Conservation (phyloP, 2,797 vertebrate species). For the Amazonetta brasiliensis region DNA sequence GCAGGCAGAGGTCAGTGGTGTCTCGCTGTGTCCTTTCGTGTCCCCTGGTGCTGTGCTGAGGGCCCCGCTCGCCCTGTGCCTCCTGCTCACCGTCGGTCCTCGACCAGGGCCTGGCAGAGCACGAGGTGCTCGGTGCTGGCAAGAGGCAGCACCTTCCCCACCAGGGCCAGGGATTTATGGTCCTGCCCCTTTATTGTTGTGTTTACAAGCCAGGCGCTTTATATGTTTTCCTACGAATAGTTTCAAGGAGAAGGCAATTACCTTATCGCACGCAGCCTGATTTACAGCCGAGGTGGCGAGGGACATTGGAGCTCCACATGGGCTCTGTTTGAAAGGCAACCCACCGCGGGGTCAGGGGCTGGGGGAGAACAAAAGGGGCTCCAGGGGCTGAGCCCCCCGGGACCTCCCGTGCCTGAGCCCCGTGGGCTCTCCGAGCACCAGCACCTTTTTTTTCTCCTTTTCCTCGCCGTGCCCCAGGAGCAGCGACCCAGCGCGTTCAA, state of each 20-base stretch:
- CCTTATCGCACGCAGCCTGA: slow-evolving; percentile 83
- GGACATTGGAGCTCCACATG: slow-evolving; percentile 48
- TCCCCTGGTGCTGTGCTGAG: rapidly evolving
- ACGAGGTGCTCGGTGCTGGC: not conserved
- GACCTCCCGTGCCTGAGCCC: rapidly evolving
- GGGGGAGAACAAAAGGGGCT: slow-evolving; percentile 29
- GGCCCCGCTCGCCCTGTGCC: not conserved
- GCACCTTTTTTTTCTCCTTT: too few relatives aligned
- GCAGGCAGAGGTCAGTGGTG: not conserved
- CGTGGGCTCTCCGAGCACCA: not conserved
- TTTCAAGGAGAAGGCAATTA: slow-evolving; percentile 90
- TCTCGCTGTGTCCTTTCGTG: rapidly evolving
- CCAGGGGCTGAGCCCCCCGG: not conserved
- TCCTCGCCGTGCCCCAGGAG: too few relatives aligned
- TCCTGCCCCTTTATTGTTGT: slow-evolving; percentile 26
- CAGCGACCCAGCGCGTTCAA: not conserved
- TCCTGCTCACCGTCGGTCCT: rapidly evolving
- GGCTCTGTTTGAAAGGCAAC: slow-evolving; percentile 62
- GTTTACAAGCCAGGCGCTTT: slow-evolving; percentile 74
- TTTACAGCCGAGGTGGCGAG: slow-evolving; percentile 83
- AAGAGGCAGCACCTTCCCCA: not conserved
- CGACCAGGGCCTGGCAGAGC: rapidly evolving
- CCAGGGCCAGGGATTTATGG: slow-evolving; percentile 36
- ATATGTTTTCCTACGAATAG: slow-evolving; percentile 80
- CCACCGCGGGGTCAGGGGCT: not conserved